Percentiles rank a stretch among this genome's conserved stretches.
phyloP scores from a whole-genome alignment of 2,888 invertebrate genomes.

The Diabrotica balteata region DNA sequence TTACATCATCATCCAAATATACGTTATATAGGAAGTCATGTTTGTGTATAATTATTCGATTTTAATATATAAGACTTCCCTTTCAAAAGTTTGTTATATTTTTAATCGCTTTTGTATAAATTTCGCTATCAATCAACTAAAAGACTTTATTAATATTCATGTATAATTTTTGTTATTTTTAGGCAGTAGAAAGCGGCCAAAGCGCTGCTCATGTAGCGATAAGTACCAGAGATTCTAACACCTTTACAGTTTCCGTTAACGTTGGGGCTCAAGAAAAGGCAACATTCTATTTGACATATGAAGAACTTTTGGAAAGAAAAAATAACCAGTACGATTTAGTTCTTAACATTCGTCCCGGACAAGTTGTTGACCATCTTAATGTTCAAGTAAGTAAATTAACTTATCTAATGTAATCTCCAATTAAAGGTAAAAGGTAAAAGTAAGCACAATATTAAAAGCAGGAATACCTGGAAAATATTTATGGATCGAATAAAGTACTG shows the following conservation, averaged over 20 bases:
- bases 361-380: conserved; percentile 67
- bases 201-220: conserved; percentile 68
- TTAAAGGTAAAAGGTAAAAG: too few species aligned
- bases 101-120: too few species aligned
- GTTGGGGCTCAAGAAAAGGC: conserved; percentile 67
- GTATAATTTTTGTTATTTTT: conserved; percentile 6
- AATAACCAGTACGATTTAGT: conserved; percentile 71
- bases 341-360: conserved; percentile 72
- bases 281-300: conserved; percentile 73
- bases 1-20: too few species aligned
- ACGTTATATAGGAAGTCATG: too few species aligned
- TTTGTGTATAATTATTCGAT: too few species aligned
- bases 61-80: too few species aligned
- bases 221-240: conserved; percentile 72
- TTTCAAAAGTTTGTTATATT: too few species aligned
- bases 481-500: too few species aligned
- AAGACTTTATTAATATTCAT: not conserved
- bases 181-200: conserved; percentile 30
- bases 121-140: too few species aligned
- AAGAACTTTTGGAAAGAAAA: conserved; percentile 69
- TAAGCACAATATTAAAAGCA: too few species aligned
- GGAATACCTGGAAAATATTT: too few species aligned
- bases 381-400: conserved; percentile 20
- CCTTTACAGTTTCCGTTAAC: conserved; percentile 71
- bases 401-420: too few species aligned